Evolutionary conservation across 2,888 invertebrate genomes (phyloP).

Genomic region (Hypomecis punctinalis): DNA sequence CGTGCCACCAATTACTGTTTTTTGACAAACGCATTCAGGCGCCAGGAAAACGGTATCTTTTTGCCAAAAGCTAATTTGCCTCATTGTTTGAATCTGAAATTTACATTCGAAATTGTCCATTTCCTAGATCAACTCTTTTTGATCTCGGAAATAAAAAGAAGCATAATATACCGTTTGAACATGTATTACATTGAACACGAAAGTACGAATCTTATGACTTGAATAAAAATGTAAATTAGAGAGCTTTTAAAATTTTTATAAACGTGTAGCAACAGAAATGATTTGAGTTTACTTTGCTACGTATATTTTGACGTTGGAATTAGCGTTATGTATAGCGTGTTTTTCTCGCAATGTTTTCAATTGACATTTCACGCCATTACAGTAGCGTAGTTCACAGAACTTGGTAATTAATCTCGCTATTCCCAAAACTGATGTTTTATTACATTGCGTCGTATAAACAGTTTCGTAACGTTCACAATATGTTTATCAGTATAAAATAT

Average conservation of each 20-base stretch:
- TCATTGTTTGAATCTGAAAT: conserved; percentile 34
- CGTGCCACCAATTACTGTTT: conserved; percentile 62
- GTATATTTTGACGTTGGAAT: neutral
- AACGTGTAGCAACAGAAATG: conserved; percentile 2
- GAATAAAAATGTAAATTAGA: conserved; percentile 10
- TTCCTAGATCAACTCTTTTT: conserved; percentile 41
- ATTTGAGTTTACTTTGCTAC: neutral
- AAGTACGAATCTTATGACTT: neutral
- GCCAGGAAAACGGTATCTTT: conserved; percentile 55
- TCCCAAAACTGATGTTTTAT: conserved; percentile 31
- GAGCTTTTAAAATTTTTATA: conserved; percentile 5
- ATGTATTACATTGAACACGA: neutral
- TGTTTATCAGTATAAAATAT: conserved; percentile 35
- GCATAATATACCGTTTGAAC: conserved; percentile 1
- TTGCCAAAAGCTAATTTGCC: conserved; percentile 49
- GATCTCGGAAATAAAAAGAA: conserved; percentile 1
- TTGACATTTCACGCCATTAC: conserved; percentile 14
- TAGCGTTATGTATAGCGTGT: neutral
- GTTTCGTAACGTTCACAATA: conserved; percentile 31
- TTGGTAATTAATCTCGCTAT: conserved; percentile 19
- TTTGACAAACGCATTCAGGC: conserved; percentile 61
- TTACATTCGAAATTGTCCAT: conserved; percentile 33
- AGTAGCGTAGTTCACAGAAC: conserved; percentile 22
- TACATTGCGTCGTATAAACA: conserved; percentile 31
- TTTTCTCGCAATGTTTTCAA: conserved; percentile 4